Conservation (phyloP, 2,113 vertebrate genomes). For the Oxyruncus cristatus region DNA sequence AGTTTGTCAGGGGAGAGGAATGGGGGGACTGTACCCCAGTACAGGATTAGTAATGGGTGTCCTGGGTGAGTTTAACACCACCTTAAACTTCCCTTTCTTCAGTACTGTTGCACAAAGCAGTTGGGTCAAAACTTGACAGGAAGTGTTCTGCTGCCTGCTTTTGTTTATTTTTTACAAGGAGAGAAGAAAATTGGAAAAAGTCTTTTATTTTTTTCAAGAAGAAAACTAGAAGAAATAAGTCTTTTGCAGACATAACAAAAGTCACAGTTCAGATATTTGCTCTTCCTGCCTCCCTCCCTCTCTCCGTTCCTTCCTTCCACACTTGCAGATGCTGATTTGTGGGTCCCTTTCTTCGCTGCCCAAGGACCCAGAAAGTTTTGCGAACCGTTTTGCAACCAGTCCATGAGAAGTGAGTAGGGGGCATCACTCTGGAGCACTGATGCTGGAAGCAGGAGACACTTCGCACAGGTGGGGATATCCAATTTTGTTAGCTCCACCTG, state of each 20-base stretch:
- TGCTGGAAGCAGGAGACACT: background rate
- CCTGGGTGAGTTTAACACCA: background rate
- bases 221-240: background rate
- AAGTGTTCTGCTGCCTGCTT: background rate
- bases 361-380: background rate
- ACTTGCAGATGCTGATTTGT: background rate
- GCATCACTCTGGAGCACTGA: background rate
- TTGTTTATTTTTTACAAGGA: background rate
- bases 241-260: background rate
- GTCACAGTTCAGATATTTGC: background rate
- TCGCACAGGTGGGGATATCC: background rate
- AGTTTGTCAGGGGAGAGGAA: background rate
- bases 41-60: background rate
- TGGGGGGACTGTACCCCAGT: background rate
- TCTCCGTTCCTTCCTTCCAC: background rate
- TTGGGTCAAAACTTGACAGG: background rate
- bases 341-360: background rate
- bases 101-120: background rate
- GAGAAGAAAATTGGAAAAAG: background rate
- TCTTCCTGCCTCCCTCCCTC: background rate
- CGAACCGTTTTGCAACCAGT: accelerated
- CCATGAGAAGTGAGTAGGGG: background rate
- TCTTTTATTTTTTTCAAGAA: background rate
- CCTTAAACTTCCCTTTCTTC: background rate
- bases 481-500: background rate